These are phyloP conservation scores for Hemicordylus capensis DNA, from an alignment of 2,113 vertebrate genomes.

Conservation along the genomic window DNA sequence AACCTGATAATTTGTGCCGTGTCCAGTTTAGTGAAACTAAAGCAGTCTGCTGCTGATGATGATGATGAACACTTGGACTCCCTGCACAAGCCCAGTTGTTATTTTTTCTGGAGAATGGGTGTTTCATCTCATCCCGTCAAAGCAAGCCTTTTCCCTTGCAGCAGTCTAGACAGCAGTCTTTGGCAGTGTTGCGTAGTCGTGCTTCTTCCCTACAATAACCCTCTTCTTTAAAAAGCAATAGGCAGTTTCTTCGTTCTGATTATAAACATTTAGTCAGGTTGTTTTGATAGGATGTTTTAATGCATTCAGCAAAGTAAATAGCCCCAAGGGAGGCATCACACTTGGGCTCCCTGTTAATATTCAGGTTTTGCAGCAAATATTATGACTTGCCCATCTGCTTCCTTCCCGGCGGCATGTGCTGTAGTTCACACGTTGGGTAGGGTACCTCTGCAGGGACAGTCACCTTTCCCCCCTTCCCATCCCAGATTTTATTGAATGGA, in stretches of 20 bases:
- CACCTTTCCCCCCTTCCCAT: neutral
- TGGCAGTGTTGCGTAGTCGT: too few species aligned
- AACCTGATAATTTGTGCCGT: neutral
- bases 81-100: neutral
- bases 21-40: too few species aligned
- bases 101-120: too few species aligned
- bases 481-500: neutral
- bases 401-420: neutral
- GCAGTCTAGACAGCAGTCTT: too few species aligned
- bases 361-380: neutral
- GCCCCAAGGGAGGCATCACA: neutral
- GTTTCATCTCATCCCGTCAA: too few species aligned
- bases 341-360: neutral
- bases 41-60: too few species aligned
- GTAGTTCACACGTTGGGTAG: neutral
- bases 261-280: neutral
- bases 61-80: neutral
- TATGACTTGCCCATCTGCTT: neutral
- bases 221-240: neutral
- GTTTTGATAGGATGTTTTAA: neutral
- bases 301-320: neutral
- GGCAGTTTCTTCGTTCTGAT: neutral
- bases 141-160: too few species aligned
- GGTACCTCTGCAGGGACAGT: neutral
- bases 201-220: neutral